Base-by-base conservation (phyloP, 2,113 vertebrate genomes). In the Nothoprocta perdicaria region DNA sequence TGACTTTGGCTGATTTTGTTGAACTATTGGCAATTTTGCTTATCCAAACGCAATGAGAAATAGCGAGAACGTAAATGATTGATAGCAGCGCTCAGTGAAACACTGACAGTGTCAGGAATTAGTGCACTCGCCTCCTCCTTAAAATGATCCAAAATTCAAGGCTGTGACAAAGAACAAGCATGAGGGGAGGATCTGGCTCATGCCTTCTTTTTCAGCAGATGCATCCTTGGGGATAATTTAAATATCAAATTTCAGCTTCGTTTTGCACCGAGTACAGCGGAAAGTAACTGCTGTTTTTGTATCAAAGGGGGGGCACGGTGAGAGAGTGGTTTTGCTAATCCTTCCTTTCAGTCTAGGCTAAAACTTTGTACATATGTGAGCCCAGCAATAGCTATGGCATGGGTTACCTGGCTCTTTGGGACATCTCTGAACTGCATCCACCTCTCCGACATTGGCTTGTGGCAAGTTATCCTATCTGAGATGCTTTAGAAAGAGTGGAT, bases 151-250 rank as follows among this genome's bases (percentile, higher is more conserved):
- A 96, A 93, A 96, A 97, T 93, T 95, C 92, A 95, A 95, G 94
- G 84, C 95, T 80, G 74, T 87, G 86, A 89, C 93, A 95, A 96
- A 97, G 92, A 96, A 14, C 67, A 95, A 97, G 95, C 92, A 62
- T 50, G 41, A 95, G 91, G 93, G 93, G 94, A 95, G 77, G 89
- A 93, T 95, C 97, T 97, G 97, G 96, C 96, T 98, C 91, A 78
- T 94, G 95, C 92, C 92, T 96, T 88, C 71, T 92, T 92, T 97
- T 96, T 96, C 95, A 97, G 92, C 92, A 96, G 96, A 96, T 81
- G 79, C 67, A 86, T 97, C 95, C 94, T 97, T 96, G 97, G 95
- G 96, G 96, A 96, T 97, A 97, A 97, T 96, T 97, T 96, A 96
- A 93, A 96, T 96, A 97, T 97, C 96, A 40, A 89, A 87, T 97